These are phyloP conservation scores for Epistrophe grossulariae DNA, from an alignment of 2,888 invertebrate species.

Conservation along the genomic window DNA sequence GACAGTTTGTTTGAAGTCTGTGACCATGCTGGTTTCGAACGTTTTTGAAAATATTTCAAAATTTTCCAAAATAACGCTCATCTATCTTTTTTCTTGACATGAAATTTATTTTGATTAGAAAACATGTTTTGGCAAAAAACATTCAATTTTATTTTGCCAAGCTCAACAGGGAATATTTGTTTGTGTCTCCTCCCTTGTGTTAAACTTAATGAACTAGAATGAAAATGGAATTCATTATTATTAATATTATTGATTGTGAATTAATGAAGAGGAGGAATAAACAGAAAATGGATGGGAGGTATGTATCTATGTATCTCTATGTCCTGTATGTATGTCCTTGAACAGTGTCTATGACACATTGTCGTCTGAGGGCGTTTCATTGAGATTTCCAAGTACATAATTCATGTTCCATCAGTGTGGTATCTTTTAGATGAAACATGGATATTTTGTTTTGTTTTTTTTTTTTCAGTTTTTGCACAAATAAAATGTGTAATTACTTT, in stretches of 20 bases:
- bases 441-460: neutral
- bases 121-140: constrained; percentile 7
- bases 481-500: neutral
- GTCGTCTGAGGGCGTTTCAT: constrained; percentile 15
- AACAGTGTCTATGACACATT: constrained; percentile 15
- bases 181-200: neutral
- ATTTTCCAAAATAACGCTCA: too few species aligned
- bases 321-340: constrained; percentile 29
- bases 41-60: neutral
- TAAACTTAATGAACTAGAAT: constrained; percentile 42
- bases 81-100: neutral
- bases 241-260: constrained; percentile 22
- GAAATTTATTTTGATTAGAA: neutral
- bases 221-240: constrained; percentile 27
- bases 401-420: neutral
- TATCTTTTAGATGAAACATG: constrained; percentile 8
- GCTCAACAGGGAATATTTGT: constrained; percentile 3
- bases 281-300: neutral
- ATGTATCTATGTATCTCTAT: neutral
- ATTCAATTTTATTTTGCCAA: neutral
- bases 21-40: neutral
- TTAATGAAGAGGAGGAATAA: constrained; percentile 22
- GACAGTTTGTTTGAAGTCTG: neutral
- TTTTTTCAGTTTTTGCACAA: neutral
- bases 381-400: neutral